Percentiles rank a stretch among this genome's conserved stretches.
phyloP scores from a whole-genome alignment of 2,888 invertebrate genomes.

The Ochropleura plecta region DNA sequence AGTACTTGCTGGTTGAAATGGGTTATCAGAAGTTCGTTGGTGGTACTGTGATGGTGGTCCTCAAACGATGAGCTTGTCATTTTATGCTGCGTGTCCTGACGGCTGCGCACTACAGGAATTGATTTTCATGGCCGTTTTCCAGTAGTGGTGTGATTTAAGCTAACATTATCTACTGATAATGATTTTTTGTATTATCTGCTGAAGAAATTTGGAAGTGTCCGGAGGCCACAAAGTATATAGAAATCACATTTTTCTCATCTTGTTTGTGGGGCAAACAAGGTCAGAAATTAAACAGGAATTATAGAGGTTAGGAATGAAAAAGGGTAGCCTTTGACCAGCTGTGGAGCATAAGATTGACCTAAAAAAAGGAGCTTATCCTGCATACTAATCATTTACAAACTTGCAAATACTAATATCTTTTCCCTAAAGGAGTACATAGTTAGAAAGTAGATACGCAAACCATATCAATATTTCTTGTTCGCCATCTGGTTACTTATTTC shows the following conservation, averaged over 20 bases:
- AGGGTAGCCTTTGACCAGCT: neutral
- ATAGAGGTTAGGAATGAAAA: neutral
- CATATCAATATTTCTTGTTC: no score
- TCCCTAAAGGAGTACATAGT: no score
- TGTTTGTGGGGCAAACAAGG: neutral
- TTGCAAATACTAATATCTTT: no score
- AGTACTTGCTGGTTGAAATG: neutral
- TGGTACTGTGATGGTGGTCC: neutral
- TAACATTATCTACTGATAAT: neutral
- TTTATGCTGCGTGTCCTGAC: neutral
- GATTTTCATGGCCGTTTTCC: neutral
- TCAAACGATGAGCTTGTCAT: neutral
- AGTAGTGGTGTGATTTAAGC: neutral
- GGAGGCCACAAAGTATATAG: neutral
- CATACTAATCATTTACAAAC: neutral
- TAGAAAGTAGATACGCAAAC: no score
- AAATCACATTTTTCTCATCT: neutral
- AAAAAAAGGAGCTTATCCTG: neutral
- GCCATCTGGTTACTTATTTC: no score
- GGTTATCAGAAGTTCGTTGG: neutral
- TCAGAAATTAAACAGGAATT: no score
- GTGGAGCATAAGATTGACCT: neutral
- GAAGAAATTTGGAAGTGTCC: neutral
- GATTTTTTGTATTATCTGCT: neutral
- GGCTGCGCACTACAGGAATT: neutral